A percentile compares a stretch with the other conserved stretches of the same genome.
phyloP scores from a whole-genome alignment of 2,888 invertebrate genomes.

The Ophion ventricosus region DNA sequence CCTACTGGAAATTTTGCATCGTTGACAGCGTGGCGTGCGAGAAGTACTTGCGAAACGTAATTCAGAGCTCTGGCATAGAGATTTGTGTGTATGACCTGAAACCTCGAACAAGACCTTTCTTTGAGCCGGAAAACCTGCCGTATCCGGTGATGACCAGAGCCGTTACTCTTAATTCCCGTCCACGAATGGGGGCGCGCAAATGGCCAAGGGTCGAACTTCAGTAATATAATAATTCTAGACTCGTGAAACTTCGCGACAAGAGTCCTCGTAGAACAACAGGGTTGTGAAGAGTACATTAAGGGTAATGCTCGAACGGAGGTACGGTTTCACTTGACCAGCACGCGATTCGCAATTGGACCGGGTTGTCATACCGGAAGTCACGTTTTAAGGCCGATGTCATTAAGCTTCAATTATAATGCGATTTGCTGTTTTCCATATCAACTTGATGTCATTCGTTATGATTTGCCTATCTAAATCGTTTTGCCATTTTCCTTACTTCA shows the following conservation, averaged over 20 bases:
- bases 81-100: neutral
- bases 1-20: neutral
- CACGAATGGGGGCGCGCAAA: neutral
- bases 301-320: neutral
- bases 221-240: slow-evolving; percentile 6
- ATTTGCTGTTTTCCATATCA: slow-evolving; percentile 24
- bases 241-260: slow-evolving; percentile 3
- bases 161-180: neutral
- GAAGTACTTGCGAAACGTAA: neutral
- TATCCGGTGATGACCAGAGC: slow-evolving; percentile 22
- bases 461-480: neutral
- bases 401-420: slow-evolving; percentile 51
- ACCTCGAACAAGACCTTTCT: neutral
- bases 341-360: slow-evolving; percentile 53
- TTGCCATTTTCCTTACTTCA: neutral
- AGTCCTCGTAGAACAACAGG: neutral
- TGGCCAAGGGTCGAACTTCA: neutral
- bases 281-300: slow-evolving; percentile 14
- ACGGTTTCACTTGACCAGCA: slow-evolving; percentile 25
- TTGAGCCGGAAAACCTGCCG: slow-evolving; percentile 30
- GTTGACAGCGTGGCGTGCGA: neutral
- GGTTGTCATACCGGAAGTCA: slow-evolving; percentile 42
- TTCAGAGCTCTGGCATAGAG: neutral
- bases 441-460: neutral
- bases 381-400: slow-evolving; percentile 49